These are phyloP conservation scores for Vireo griseus DNA, from an alignment of 2,797 vertebrate genomes.

Conservation along the genomic window DNA sequence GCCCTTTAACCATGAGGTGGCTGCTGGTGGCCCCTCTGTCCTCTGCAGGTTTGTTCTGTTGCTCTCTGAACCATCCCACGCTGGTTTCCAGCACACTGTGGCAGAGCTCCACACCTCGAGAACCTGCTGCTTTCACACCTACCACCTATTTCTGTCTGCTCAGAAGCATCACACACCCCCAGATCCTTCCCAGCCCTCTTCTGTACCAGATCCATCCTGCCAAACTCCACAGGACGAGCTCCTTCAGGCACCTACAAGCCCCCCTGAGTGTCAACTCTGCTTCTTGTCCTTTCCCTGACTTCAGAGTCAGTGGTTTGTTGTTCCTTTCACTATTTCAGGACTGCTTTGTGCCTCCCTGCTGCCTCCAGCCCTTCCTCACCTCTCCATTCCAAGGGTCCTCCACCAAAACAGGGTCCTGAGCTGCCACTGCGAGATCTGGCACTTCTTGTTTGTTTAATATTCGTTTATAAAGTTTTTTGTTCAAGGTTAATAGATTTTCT, in stretches of 20 bases:
- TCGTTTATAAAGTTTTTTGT: not conserved
- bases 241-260: not conserved
- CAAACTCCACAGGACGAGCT: not conserved
- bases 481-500: not conserved
- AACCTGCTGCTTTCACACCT: not conserved
- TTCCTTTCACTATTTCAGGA: not conserved
- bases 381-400: not conserved
- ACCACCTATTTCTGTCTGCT: not conserved
- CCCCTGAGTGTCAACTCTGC: not conserved
- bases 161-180: not conserved
- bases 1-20: not conserved
- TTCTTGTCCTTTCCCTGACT: not conserved
- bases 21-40: not conserved
- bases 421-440: rapidly evolving
- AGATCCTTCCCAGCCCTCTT: not conserved
- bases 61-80: not conserved
- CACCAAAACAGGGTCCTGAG: not conserved
- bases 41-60: not conserved
- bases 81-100: rapidly evolving
- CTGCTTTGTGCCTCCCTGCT: not conserved
- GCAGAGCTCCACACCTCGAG: not conserved
- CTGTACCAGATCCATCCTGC: not conserved
- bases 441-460: not conserved
- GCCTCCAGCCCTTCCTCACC: not conserved
- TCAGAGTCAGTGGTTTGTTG: not conserved